phyloP scores from a whole-genome alignment of 2,113 vertebrate species.

The Solenodon paradoxus region DNA sequence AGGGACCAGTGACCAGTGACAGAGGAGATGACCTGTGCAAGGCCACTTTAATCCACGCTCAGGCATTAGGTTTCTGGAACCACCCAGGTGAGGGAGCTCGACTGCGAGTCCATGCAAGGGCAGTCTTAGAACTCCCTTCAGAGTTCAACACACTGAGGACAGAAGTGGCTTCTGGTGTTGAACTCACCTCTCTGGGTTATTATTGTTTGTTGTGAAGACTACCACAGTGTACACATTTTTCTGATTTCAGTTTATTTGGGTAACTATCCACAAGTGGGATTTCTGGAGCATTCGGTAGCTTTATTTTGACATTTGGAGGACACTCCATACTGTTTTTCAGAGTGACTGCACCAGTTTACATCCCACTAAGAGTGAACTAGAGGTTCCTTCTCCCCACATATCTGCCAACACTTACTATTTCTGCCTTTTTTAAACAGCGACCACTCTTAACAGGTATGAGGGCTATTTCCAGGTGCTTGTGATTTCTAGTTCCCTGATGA shows the following conservation, averaged over 20 bases:
- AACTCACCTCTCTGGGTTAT: background rate
- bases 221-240: background rate
- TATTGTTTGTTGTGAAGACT: background rate
- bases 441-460: background rate
- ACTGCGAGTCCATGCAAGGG: background rate
- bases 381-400: background rate
- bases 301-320: background rate
- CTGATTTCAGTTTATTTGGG: background rate
- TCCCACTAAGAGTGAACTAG: no score
- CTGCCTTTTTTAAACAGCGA: background rate
- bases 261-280: background rate
- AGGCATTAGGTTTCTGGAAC: background rate
- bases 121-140: background rate
- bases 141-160: background rate
- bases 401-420: background rate
- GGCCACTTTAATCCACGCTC: background rate
- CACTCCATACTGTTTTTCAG: background rate
- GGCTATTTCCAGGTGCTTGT: background rate
- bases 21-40: background rate
- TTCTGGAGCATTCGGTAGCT: background rate
- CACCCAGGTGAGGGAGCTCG: background rate
- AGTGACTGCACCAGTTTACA: background rate
- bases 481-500: background rate
- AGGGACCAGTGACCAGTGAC: no score
- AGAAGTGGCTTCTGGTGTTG: background rate